Evolutionary conservation across 2,113 vertebrate species (phyloP), one percentile per base, ranked within the genome.

Genomic region (Chrysochloris asiatica): DNA sequence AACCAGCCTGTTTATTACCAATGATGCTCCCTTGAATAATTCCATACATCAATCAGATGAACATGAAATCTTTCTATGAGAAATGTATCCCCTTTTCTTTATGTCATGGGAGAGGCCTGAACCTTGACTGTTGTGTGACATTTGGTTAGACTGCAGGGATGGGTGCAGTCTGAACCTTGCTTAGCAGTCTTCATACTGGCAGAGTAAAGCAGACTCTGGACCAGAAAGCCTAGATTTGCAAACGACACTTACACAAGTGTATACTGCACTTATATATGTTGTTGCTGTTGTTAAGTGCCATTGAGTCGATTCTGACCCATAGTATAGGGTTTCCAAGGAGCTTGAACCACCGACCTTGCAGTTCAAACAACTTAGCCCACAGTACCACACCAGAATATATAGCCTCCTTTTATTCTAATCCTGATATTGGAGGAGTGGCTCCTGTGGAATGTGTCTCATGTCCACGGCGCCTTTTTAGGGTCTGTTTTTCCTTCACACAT

Each of bases 191-290:
- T 76, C 84, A 38, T 85, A 67, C 93, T 95, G 87, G 82, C 88
- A 93, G 86, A 95, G 93, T 86, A 96, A 94, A 94, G 85, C 80
- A 56, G 71, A 82, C 86, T 73, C 87, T 73, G 76, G 79, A 82
- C 47, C 82, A 90, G 85, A 92, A 83, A 90, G 38, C 88, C 78
- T 26, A 28, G 80, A 76, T 83, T 65, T 22, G 56, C 28, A 1
- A 50, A 59, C n/a, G n/a, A 73, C 76, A 83, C 91, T 76, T 3
- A 59, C 79, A 83, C 41, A 95, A 91, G 38, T 48, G 45, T 33
- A n/a, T n/a, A 9, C 0, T 38, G 22, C 4, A 30, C 63, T 92
- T 14, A 16, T 21, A 33, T 21, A n/a, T n/a, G n/a, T n/a, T n/a
- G n/a, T n/a, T n/a, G n/a, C n/a, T n/a, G n/a, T n/a, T n/a, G n/a